Evolutionary conservation across 2,888 invertebrate species (phyloP).

Genomic region (Phyllotreta cruciferae): DNA sequence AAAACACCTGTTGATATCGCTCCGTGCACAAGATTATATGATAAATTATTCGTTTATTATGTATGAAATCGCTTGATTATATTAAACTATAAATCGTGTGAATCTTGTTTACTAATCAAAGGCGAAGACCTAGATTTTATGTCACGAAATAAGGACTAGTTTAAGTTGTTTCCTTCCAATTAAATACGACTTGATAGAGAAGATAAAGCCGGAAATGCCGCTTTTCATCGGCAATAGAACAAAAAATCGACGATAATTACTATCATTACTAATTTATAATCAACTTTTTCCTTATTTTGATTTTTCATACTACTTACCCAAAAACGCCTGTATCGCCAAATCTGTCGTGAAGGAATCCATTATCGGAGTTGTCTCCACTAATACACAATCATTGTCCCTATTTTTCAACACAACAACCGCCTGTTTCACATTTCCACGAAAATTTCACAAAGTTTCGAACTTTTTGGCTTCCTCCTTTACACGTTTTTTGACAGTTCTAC

Average conservation of each 20-base stretch:
- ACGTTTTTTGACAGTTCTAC: slow-evolving; percentile 51
- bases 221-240: too few species aligned
- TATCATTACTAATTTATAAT: too few species aligned
- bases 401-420: slow-evolving; percentile 34
- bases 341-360: slow-evolving; percentile 57
- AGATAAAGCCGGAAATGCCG: too few species aligned
- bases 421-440: slow-evolving; percentile 45
- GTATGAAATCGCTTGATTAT: not conserved
- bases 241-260: too few species aligned
- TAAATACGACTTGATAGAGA: too few species aligned
- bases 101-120: slow-evolving; percentile 20
- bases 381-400: slow-evolving; percentile 43
- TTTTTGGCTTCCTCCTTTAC: slow-evolving; percentile 45
- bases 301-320: slow-evolving; percentile 50
- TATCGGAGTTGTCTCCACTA: slow-evolving; percentile 38
- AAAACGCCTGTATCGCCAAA: slow-evolving; percentile 55
- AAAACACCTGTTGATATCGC: slow-evolving; percentile 31
- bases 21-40: not conserved
- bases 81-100: not conserved
- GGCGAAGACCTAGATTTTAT: slow-evolving; percentile 24
- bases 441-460: slow-evolving; percentile 46
- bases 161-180: too few species aligned
- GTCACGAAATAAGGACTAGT: slow-evolving; percentile 14
- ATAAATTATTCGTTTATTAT: not conserved
- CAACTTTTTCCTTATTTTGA: not conserved